Percentiles rank a stretch among this genome's conserved stretches.
phyloP scores from a whole-genome alignment of 2,888 invertebrate species.

The Pyrochroa serraticornis region DNA sequence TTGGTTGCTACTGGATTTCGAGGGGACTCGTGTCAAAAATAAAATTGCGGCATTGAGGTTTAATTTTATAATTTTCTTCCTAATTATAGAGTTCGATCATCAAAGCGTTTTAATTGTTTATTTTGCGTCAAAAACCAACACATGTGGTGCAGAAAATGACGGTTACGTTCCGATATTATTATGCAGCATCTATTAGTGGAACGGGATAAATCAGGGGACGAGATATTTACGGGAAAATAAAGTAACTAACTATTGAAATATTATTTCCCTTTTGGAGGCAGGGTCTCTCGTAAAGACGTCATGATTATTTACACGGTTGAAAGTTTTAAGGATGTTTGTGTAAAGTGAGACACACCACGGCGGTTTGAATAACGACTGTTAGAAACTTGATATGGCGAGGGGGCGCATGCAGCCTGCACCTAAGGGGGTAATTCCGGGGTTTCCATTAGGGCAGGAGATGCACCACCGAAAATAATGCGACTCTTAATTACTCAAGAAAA shows the following conservation, averaged over 20 bases:
- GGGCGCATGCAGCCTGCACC: conserved; percentile 10
- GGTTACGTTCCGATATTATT: too few relatives aligned
- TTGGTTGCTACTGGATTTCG: too few relatives aligned
- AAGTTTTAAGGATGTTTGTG: conserved; percentile 51
- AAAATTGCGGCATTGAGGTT: too few relatives aligned
- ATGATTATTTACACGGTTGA: conserved; percentile 48
- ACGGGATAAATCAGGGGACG: conserved; percentile 24
- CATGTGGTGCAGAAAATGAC: too few relatives aligned
- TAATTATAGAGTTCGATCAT: too few relatives aligned
- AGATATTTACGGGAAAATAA: conserved; percentile 36
- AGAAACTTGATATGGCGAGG: conserved; percentile 25
- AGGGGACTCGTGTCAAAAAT: too few relatives aligned
- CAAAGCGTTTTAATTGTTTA: too few relatives aligned
- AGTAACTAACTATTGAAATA: conserved; percentile 41
- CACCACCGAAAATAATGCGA: too few relatives aligned
- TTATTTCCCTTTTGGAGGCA: conserved; percentile 42
- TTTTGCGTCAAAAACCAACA: too few relatives aligned
- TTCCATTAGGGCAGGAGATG: neutral
- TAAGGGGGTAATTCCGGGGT: conserved; percentile 4
- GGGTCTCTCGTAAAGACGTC: conserved; percentile 47
- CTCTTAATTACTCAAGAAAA: too few relatives aligned
- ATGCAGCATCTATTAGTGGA: conserved; percentile 4
- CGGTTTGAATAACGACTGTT: conserved; percentile 28
- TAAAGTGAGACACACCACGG: conserved; percentile 43
- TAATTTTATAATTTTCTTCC: too few relatives aligned